phyloP scores from a whole-genome alignment of 2,797 vertebrate genomes.

The Scolopax bukidnonensis region DNA sequence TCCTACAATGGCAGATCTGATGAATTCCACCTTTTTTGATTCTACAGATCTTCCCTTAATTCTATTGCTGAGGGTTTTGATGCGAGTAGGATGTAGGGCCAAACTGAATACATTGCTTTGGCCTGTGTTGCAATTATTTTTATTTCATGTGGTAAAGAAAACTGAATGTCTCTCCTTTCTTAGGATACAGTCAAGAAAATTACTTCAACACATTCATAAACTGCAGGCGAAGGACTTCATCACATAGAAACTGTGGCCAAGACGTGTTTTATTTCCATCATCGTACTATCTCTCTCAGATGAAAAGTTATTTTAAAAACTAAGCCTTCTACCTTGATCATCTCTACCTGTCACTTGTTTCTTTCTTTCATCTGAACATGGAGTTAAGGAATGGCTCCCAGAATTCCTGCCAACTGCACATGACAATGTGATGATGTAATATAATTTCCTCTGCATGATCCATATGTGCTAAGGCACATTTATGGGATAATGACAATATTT shows the following conservation, averaged over 20 bases:
- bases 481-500: conserved; percentile 44
- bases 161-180: background rate
- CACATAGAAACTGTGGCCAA: background rate
- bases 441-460: background rate
- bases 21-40: background rate
- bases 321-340: background rate
- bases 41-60: background rate
- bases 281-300: background rate
- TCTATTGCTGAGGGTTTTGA: background rate
- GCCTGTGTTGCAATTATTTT: background rate
- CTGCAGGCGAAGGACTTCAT: rapidly evolving
- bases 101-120: background rate
- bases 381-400: background rate
- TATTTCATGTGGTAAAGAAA: background rate
- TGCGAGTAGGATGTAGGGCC: background rate
- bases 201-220: background rate
- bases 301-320: background rate
- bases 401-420: conserved; percentile 10
- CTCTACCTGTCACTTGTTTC: background rate
- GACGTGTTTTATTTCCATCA: background rate
- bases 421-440: conserved; percentile 20
- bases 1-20: background rate
- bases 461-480: conserved; percentile 24
- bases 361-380: background rate
- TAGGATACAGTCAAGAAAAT: background rate